Conservation (phyloP, 1,140 invertebrate genomes). For the Antheraea pernyi region DNA sequence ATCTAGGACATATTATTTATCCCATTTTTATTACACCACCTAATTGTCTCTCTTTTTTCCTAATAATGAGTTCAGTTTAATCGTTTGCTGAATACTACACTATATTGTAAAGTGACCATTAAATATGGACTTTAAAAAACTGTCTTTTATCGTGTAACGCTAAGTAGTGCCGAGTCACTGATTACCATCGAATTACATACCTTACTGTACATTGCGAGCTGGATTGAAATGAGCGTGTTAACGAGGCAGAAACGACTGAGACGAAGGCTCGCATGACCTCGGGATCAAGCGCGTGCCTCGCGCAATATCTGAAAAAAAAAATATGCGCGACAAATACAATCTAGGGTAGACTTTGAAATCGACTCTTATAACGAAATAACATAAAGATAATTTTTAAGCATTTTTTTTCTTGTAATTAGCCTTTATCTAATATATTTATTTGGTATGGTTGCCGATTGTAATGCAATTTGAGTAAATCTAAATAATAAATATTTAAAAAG, state of each 20-base stretch:
- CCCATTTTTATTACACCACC: too few relatives aligned
- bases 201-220: constrained; percentile 37
- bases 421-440: too few relatives aligned
- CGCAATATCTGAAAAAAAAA: constrained; percentile 31
- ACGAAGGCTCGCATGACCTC: constrained; percentile 41
- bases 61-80: too few relatives aligned
- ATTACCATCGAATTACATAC: constrained; percentile 15
- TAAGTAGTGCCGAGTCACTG: constrained; percentile 1
- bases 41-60: too few relatives aligned
- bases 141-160: not conserved
- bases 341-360: constrained; percentile 19
- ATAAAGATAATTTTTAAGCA: not conserved
- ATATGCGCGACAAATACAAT: constrained; percentile 38
- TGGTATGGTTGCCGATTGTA: too few relatives aligned
- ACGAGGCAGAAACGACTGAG: constrained; percentile 52
- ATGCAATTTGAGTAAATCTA: not conserved
- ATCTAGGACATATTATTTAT: too few relatives aligned
- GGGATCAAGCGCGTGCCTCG: constrained; percentile 47
- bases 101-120: not conserved
- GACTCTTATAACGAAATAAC: constrained; percentile 1
- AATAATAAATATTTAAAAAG: too few relatives aligned
- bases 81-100: too few relatives aligned
- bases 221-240: constrained; percentile 42
- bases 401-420: too few relatives aligned
- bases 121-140: not conserved